Conservation (phyloP, 23 tunicate species). For the Pegea sp. region DNA sequence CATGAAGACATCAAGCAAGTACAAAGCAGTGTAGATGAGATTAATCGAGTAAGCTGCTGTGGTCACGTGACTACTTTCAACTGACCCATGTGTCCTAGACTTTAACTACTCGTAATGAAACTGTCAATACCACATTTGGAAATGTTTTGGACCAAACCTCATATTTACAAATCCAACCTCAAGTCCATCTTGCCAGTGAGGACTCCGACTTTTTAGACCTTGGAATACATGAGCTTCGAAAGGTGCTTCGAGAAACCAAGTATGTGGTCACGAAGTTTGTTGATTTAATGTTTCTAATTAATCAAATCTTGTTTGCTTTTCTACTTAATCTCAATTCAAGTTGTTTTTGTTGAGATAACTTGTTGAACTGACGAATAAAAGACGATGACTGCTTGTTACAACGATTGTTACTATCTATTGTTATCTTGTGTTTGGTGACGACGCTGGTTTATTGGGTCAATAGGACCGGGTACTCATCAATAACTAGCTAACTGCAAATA, state of each 20-base stretch:
- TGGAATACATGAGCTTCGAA: background rate
- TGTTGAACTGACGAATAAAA: too few species aligned
- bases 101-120: slow-evolving; percentile 4
- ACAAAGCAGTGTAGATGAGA: background rate
- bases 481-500: too few species aligned
- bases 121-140: slow-evolving; percentile 38
- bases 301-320: too few species aligned
- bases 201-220: background rate
- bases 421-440: slow-evolving; percentile 2
- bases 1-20: slow-evolving; percentile 1
- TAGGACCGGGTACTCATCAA: too few species aligned
- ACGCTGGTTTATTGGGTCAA: slow-evolving; percentile 1
- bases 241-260: background rate
- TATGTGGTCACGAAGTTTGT: too few species aligned
- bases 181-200: background rate
- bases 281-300: too few species aligned
- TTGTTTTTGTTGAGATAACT: too few species aligned
- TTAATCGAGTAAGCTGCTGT: background rate
- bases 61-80: background rate
- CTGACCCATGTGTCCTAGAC: background rate
- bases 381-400: slow-evolving; percentile 24
- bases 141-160: slow-evolving; percentile 53
- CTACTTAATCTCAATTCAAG: too few species aligned
- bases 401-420: slow-evolving; percentile 1
- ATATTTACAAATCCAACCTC: slow-evolving; percentile 17